phyloP scores from a whole-genome alignment of 2,888 invertebrate genomes.

The Dryobotodes eremita region DNA sequence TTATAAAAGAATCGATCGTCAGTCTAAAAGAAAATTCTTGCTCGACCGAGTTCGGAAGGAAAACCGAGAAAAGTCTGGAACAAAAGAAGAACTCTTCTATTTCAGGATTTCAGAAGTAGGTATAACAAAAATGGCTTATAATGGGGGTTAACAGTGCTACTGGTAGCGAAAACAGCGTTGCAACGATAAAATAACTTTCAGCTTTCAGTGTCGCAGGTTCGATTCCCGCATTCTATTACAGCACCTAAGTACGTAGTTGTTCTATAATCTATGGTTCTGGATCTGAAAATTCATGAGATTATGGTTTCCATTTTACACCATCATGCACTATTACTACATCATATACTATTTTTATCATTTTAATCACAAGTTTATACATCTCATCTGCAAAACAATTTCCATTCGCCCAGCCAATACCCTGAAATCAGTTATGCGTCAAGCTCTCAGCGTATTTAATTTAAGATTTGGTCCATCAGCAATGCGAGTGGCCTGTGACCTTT shows the following conservation, averaged over 20 bases:
- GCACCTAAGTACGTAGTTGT: neutral
- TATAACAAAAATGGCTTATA: neutral
- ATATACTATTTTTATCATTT: slow-evolving; percentile 1
- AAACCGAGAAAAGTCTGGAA: slow-evolving; percentile 28
- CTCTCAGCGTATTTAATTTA: slow-evolving; percentile 58
- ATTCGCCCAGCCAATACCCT: slow-evolving; percentile 23
- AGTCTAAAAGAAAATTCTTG: slow-evolving; percentile 5
- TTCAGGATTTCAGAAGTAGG: slow-evolving; percentile 16
- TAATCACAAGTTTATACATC: neutral
- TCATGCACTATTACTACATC: too few species aligned
- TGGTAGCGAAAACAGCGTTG: neutral
- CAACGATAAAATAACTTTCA: neutral
- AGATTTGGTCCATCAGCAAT: slow-evolving; percentile 60
- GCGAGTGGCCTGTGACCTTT: slow-evolving; percentile 69
- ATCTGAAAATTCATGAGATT: neutral
- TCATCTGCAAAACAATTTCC: slow-evolving; percentile 1
- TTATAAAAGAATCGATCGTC: neutral
- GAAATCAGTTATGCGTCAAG: slow-evolving; percentile 61
- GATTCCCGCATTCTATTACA: neutral
- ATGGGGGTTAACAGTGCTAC: neutral
- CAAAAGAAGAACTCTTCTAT: slow-evolving; percentile 22
- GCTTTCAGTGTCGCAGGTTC: neutral
- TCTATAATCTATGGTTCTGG: neutral
- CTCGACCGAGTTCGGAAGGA: slow-evolving; percentile 9
- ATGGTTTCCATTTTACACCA: neutral